Evolutionary conservation across 2,797 vertebrate genomes (phyloP).

Genomic region (Kryptopterus vitreolus): DNA sequence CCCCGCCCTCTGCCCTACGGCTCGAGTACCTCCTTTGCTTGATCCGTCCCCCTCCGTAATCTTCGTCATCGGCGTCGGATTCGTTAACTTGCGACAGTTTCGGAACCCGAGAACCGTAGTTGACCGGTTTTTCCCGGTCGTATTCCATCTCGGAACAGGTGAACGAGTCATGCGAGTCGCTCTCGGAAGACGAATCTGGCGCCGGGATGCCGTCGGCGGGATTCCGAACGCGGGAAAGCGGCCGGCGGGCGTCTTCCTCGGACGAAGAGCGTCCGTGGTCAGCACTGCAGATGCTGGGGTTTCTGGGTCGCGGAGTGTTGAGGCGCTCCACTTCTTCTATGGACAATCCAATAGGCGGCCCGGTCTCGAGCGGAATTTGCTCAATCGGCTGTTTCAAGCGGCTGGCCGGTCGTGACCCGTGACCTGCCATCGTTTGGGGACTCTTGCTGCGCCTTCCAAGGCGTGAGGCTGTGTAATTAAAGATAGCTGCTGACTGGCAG

Average conservation of each 20-base stretch:
- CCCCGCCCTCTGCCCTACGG: conserved; percentile 86
- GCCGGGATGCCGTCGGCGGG: conserved; percentile 93
- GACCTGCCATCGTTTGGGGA: conserved; percentile 87
- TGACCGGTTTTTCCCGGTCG: conserved; percentile 88
- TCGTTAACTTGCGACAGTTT: conserved; percentile 97
- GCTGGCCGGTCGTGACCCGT: conserved; percentile 85
- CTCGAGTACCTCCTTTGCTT: conserved; percentile 90
- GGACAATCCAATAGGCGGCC: conserved; percentile 91
- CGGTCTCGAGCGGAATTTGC: conserved; percentile 87
- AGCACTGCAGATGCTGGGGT: conserved; percentile 97
- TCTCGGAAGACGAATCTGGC: conserved; percentile 94
- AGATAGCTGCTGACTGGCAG: conserved; percentile 87
- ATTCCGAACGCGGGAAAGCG: conserved; percentile 90
- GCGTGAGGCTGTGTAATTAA: conserved; percentile 85
- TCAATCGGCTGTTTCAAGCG: conserved; percentile 92
- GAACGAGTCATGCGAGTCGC: conserved; percentile 98
- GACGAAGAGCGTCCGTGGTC: conserved; percentile 96
- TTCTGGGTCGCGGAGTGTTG: conserved; percentile 92
- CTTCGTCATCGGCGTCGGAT: conserved; percentile 94
- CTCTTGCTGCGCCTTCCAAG: conserved; percentile 95
- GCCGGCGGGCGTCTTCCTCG: conserved; percentile 91
- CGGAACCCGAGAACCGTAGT: conserved; percentile 88
- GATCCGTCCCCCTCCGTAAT: conserved; percentile 84
- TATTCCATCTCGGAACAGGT: conserved; percentile 99
- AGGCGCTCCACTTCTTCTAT: conserved; percentile 97